A percentile compares a stretch with the other conserved stretches of the same genome.
Conservation (phyloP, 2,888 invertebrate genomes). For the Erebia aethiops region DNA sequence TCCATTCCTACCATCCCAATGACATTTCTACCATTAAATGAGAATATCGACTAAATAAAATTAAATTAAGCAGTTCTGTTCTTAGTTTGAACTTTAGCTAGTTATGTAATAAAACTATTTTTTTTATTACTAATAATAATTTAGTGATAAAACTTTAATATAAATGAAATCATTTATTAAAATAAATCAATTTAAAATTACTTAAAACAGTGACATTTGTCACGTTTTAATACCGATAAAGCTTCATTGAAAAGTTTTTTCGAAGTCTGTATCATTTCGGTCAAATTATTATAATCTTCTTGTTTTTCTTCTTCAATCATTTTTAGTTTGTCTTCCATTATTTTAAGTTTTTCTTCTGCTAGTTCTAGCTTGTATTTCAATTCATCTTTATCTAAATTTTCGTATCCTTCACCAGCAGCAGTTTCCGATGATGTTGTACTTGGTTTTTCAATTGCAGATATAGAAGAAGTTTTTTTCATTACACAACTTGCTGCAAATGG, state of each 20-base stretch:
- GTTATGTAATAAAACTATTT: not conserved
- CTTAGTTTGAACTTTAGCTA: not conserved
- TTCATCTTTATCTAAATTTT: constrained; percentile 67
- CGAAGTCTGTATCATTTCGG: constrained; percentile 82
- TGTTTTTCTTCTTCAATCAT: constrained; percentile 85
- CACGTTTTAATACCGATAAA: constrained; percentile 68
- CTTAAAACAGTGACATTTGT: constrained; percentile 69
- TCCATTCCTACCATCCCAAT: constrained; percentile 14
- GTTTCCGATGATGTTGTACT: constrained; percentile 58
- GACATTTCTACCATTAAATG: constrained; percentile 4
- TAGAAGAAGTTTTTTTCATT: constrained; percentile 58
- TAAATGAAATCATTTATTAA: not conserved
- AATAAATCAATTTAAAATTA: constrained; percentile 27
- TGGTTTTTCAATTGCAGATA: constrained; percentile 56
- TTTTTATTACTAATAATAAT: too few relatives aligned
- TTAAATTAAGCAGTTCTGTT: too few relatives aligned
- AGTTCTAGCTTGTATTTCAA: constrained; percentile 81
- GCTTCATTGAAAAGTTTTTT: constrained; percentile 83
- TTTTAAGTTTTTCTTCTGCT: constrained; percentile 86
- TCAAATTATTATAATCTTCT: constrained; percentile 80
- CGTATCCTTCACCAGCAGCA: constrained; percentile 52
- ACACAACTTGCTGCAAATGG: constrained; percentile 43
- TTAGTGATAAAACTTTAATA: constrained; percentile 2
- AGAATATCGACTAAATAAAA: not conserved
- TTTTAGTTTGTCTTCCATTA: constrained; percentile 84